Base-by-base conservation (phyloP, 2,888 invertebrate species). In the Cosmopolites sordidus region DNA sequence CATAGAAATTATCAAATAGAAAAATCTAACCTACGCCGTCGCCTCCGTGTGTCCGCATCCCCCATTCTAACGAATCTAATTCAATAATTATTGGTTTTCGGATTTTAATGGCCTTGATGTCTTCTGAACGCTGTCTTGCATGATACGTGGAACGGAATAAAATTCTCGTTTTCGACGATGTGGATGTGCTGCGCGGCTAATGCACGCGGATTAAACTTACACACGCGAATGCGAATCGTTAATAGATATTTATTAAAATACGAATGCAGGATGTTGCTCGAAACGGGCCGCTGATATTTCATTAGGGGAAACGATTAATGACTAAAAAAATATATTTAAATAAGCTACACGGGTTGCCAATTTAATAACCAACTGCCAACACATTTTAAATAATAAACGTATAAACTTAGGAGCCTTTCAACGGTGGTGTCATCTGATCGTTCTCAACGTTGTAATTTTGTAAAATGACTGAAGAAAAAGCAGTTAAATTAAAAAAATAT, bases 51-150 rank as follows among this genome's bases (percentile, higher is more conserved):
- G 22, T 48, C 22, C 48, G 40, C 38, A 16, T 52, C 41, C 37
- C 22, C 42, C 16, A 40, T 17, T 29, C 43, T 54, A 46, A 54
- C 45, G 48, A 48, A 43, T 54, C 37, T 41, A 46, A 54, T 49
- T 54, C 49, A 54, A 54, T 54, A 54, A 54, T 54, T 54, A 54
- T 22, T 37, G 22, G 41, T 49, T 54, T 54, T 45, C 30, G 40
- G 45, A 49, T 45, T 49, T 48, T 54, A 54, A 54, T 46, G 54
- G 50, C 50, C 50, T 54, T 50, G 50, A 54, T 50, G 54, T 54
- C 54, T 50, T 43, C 42, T 54, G 54, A 54, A 50, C 50, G 54
- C 49, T 44, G 42, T 27, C 46, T 54, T 33, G 54, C 54, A 54
- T 54, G 54, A 42, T 50, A 38, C 33, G 42, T 42, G 45, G 22